Conservation (phyloP, 2,888 invertebrate species). For the Xylota sylvarum region DNA sequence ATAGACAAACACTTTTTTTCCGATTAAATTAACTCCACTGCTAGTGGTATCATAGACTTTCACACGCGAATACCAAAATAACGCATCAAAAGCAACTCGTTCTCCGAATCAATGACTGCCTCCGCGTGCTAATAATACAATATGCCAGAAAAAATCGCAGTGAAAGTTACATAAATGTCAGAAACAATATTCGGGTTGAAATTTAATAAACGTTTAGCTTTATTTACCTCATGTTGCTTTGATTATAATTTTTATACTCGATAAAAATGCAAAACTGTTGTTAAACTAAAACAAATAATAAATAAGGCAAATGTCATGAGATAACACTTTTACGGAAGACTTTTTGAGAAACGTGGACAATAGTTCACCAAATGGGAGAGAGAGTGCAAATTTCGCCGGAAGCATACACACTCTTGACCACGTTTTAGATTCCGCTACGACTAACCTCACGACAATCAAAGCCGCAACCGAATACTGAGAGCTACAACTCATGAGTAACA, state of each 20-base stretch:
- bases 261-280: conserved; percentile 11
- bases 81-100: conserved; percentile 34
- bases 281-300: conserved; percentile 18
- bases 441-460: conserved; percentile 28
- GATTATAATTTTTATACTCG: conserved; percentile 23
- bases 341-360: conserved; percentile 20
- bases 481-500: conserved; percentile 43
- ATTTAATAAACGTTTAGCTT: conserved; percentile 35
- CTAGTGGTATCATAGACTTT: conserved; percentile 25
- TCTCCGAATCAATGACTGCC: conserved; percentile 24
- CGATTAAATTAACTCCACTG: conserved; percentile 36
- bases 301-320: conserved; percentile 40
- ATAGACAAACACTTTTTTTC: conserved; percentile 28
- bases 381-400: conserved; percentile 17
- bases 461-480: conserved; percentile 62
- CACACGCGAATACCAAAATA: conserved; percentile 49
- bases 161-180: conserved; percentile 73
- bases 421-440: conserved; percentile 15
- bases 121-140: conserved; percentile 58
- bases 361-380: not conserved
- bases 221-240: conserved; percentile 69
- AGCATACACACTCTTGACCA: conserved; percentile 2
- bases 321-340: conserved; percentile 27
- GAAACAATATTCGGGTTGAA: conserved; percentile 21
- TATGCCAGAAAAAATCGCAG: conserved; percentile 29